Conservation (phyloP, 2,113 vertebrate genomes). For the Corythoichthys haematopterus region DNA sequence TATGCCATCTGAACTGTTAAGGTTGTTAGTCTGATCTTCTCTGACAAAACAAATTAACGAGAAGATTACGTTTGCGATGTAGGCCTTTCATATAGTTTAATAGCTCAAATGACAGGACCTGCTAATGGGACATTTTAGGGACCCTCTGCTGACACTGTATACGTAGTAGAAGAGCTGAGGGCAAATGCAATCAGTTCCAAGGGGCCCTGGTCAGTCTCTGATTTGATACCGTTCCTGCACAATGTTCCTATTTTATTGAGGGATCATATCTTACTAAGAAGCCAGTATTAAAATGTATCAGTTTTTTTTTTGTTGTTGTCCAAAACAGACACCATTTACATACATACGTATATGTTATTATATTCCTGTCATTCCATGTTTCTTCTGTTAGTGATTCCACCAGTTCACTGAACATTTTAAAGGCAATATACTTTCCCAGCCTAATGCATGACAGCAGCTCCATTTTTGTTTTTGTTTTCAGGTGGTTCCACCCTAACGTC, state of each 20-base stretch:
- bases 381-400: background rate
- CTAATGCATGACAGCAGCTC: background rate
- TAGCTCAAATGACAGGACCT: background rate
- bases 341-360: background rate
- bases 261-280: background rate
- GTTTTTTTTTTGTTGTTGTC: background rate
- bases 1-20: background rate
- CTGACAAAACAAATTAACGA: conserved; percentile 2
- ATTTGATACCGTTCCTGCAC: background rate
- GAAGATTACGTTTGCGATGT: background rate
- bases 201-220: background rate
- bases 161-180: background rate
- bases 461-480: conserved; percentile 28
- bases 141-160: background rate
- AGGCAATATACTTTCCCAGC: background rate
- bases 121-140: background rate
- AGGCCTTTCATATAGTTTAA: background rate
- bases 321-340: background rate
- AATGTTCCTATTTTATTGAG: background rate
- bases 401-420: background rate
- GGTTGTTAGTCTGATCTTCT: background rate
- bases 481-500: conserved; percentile 92
- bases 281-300: background rate
- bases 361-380: background rate
- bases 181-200: background rate